These are phyloP conservation scores for Agriopis aurantiaria DNA, from an alignment of 2,888 invertebrate genomes.

Conservation along the genomic window DNA sequence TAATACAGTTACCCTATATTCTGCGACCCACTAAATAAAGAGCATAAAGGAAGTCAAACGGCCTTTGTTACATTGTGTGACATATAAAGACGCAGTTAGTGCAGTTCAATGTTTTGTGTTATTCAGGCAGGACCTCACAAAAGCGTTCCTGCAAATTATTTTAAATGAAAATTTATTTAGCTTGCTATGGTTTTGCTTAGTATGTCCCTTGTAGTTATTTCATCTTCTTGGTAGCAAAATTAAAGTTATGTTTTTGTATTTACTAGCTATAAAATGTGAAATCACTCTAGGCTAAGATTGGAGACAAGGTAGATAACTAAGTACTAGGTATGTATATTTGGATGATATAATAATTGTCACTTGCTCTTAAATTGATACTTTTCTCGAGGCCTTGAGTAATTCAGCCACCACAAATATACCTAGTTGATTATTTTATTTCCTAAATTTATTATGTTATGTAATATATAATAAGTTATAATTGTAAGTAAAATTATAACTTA, in stretches of 20 bases:
- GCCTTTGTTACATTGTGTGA: constrained; percentile 36
- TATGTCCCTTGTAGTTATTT: background rate
- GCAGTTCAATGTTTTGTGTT: constrained; percentile 13
- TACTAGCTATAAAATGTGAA: background rate
- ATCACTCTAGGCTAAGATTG: background rate
- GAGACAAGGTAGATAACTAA: too few relatives aligned
- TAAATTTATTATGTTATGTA: too few relatives aligned
- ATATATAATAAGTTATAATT: too few relatives aligned
- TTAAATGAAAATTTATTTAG: constrained; percentile 1
- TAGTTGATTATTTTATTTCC: too few relatives aligned
- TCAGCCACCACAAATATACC: too few relatives aligned
- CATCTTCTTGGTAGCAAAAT: background rate
- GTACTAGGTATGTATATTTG: background rate
- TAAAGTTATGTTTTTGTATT: background rate
- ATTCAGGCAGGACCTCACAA: background rate
- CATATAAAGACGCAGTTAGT: constrained; percentile 29
- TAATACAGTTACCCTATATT: constrained; percentile 5
- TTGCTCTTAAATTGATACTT: background rate
- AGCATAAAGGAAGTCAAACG: constrained; percentile 25
- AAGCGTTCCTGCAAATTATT: constrained; percentile 7
- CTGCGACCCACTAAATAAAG: constrained; percentile 34
- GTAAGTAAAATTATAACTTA: too few relatives aligned
- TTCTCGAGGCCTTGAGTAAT: too few relatives aligned
- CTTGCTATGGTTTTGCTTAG: background rate
- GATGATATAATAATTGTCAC: constrained; percentile 5